These are phyloP conservation scores for Spheniscus humboldti DNA, from an alignment of 2,797 vertebrate species.

Conservation along the genomic window DNA sequence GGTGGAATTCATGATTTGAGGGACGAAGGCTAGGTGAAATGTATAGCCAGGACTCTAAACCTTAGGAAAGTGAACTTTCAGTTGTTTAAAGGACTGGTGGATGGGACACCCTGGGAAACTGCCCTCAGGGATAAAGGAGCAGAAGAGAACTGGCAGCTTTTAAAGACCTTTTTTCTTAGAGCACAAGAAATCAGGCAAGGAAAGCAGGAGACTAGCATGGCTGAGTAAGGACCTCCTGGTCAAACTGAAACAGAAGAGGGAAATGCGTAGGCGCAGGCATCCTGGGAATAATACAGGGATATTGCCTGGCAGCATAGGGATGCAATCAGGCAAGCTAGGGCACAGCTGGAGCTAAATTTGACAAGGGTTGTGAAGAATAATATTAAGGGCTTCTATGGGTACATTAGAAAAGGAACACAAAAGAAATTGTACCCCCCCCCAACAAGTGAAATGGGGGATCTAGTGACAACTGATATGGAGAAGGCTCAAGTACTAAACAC, in stretches of 20 bases:
- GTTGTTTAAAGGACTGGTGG: not conserved
- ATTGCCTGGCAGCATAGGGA: not conserved
- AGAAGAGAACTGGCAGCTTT: not conserved
- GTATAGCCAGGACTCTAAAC: not conserved
- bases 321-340: not conserved
- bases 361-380: not conserved
- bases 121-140: not conserved
- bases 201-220: not conserved
- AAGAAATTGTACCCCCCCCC: not conserved
- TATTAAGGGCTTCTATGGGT: not conserved
- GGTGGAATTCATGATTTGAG: not conserved
- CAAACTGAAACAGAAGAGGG: not conserved
- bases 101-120: no score
- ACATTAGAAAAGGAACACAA: not conserved
- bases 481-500: not conserved
- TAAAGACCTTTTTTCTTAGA: not conserved
- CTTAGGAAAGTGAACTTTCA: not conserved
- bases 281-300: not conserved
- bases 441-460: not conserved
- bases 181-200: not conserved
- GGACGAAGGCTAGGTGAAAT: not conserved
- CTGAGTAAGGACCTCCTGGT: not conserved
- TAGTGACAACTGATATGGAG: not conserved
- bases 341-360: not conserved
- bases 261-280: not conserved